Base-by-base conservation (phyloP, 2,113 vertebrate genomes). In the Nibea albiflora region DNA sequence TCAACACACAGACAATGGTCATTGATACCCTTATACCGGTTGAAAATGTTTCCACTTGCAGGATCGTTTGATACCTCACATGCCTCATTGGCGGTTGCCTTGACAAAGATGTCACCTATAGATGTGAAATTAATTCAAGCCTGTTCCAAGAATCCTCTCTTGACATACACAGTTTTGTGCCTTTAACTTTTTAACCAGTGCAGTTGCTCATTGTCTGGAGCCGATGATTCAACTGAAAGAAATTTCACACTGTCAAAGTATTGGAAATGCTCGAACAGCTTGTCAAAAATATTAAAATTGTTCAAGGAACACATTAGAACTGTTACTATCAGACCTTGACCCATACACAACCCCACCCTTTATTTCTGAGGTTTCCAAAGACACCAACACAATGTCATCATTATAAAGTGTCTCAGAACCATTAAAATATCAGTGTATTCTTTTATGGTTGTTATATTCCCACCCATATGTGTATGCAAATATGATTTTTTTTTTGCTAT, bases 371-470 rank as follows among this genome's bases (percentile, higher is more conserved):
- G 62, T 53, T 78, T 74, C 73, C 14, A 76, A 49, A 75, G 14
- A 83, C n/a, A 44, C 35, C 39, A 54, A 58, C 35, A 31, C 12
- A 61, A 31, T 63, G 5, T 44, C 11, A 57, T 64, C 24, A 76
- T 15, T 7, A 57, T 39, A 17, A 63, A 64, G 19, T 58, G 54
- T 83, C 49, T 65, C 44, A 17, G 73, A 67, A 72, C 49, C 49
- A 50, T 60, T 81, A 15, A 46, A 14, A 83, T 71, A 50, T 78
- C 64, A 87, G 70, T 87, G 67, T 60, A 85, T 81, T 7, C 52
- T 76, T 70, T 63, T 63, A 67, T 73, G 52, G 74, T 81, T 70
- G 49, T 64, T 62, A 68, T 44, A 57, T 79, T 49, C 17, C 53
- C 67, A 85, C 17, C 28, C 20, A 83, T 68, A 74, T 64, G 16